Base-by-base conservation (phyloP, 2,888 invertebrate genomes). In the Stictocephala bisonia region DNA sequence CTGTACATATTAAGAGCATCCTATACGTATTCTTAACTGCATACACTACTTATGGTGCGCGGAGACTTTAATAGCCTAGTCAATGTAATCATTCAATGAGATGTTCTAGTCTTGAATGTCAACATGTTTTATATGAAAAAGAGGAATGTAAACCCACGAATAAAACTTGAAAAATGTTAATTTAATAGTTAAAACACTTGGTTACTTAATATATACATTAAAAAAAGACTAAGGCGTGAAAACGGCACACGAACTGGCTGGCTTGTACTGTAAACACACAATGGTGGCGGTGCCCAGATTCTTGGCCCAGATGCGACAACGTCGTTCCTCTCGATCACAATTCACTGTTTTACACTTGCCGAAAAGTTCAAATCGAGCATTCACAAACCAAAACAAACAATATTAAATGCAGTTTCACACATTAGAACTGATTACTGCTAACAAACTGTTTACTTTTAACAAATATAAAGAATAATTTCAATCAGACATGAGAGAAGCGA, bases 221-320 rank as follows among this genome's bases (percentile, higher is more conserved):
- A n/a, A n/a, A n/a, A n/a, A n/a, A n/a, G n/a, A n/a, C n/a, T n/a
- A n/a, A n/a, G n/a, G n/a, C n/a, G n/a, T n/a, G n/a, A n/a, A n/a
- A n/a, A n/a, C n/a, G n/a, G n/a, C n/a, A n/a, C n/a, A n/a, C n/a
- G n/a, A n/a, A n/a, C n/a, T 27, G 22, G 31, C 35, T 40, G 60
- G 60, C 3, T 15, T 35, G 60, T 60, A 60, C 60, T 29, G 40
- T 60, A 60, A 60, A 60, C 60, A 60, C 60, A n/a, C n/a, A 60
- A 60, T 60, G 56, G 56, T 56, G n/a, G n/a, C n/a, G 60, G 60
- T 29, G 56, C 35, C 60, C 51, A 31, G 60, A 35, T 35, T 60
- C 35, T 40, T 60, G 31, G 35, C 35, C 60, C 60, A 31, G 35
- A 35, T 35, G 31, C 35, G 22, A 18, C 13, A 60, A n/a, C 15